A percentile compares a stretch with the other conserved stretches of the same genome.
Evolutionary conservation across 2,888 invertebrate genomes (phyloP).

Genomic region (Dynastes tityus): DNA sequence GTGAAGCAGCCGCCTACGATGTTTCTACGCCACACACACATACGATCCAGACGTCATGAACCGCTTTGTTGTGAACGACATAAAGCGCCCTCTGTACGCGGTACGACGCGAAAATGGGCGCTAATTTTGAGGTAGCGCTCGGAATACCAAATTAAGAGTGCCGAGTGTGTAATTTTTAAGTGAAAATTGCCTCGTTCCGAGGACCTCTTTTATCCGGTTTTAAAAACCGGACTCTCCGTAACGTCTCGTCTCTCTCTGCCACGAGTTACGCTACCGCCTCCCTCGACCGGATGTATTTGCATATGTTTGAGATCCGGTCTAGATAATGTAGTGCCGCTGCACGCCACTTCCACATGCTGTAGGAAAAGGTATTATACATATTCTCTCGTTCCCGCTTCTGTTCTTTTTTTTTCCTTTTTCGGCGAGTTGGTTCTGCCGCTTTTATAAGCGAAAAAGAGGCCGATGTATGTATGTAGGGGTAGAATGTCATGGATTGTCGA

Average conservation of each 20-base stretch:
- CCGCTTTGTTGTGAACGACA: constrained; percentile 43
- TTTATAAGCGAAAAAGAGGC: constrained; percentile 3
- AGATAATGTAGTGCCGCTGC: constrained; percentile 39
- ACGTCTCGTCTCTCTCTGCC: too few relatives aligned
- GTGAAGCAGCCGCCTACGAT: not conserved
- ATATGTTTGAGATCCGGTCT: constrained; percentile 43
- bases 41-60: constrained; percentile 29
- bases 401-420: constrained; percentile 3
- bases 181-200: constrained; percentile 28
- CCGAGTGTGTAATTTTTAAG: constrained; percentile 30
- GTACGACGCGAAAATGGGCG: constrained; percentile 54
- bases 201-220: constrained; percentile 47
- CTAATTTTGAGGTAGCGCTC: constrained; percentile 54
- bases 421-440: not conserved
- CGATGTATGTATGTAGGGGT: not conserved
- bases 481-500: constrained; percentile 31
- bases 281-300: constrained; percentile 42
- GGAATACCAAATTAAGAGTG: constrained; percentile 43
- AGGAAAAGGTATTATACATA: constrained; percentile 32
- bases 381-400: constrained; percentile 2
- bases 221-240: constrained; percentile 28
- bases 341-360: constrained; percentile 36
- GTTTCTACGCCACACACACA: not conserved
- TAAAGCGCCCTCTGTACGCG: constrained; percentile 52
- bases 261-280: not conserved